Evolutionary conservation across 2,888 invertebrate genomes (phyloP).

Genomic region (Temnothorax ravouxi): DNA sequence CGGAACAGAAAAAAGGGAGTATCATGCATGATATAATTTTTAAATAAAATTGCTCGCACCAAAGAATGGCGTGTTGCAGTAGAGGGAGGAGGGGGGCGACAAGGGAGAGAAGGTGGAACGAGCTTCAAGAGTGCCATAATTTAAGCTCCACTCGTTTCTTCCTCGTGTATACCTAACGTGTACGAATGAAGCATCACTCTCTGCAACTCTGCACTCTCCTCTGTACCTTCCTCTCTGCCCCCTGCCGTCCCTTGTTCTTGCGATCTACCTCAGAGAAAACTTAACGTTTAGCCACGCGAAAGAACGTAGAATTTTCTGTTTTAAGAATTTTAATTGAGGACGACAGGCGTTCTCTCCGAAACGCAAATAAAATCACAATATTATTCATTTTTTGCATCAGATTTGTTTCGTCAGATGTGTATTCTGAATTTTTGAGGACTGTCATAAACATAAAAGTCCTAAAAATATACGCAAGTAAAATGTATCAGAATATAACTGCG

Average conservation of each 20-base stretch:
- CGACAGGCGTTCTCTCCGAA: too few relatives aligned
- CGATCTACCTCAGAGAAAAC: constrained; percentile 68
- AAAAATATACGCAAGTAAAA: too few relatives aligned
- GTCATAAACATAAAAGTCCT: too few relatives aligned
- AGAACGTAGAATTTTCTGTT: constrained; percentile 50
- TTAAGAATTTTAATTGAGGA: neutral
- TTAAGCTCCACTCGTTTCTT: constrained; percentile 81
- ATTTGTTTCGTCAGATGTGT: neutral
- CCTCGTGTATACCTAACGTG: constrained; percentile 78
- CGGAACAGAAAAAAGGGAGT: neutral
- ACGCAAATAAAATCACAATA: too few relatives aligned
- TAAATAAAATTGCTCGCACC: constrained; percentile 68
- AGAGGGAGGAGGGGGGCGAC: neutral
- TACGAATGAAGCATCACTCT: constrained; percentile 81
- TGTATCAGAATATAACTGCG: neutral
- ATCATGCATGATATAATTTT: constrained; percentile 43
- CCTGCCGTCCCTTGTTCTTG: constrained; percentile 16
- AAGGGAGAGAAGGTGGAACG: constrained; percentile 52
- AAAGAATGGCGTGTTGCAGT: constrained; percentile 61
- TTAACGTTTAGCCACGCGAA: constrained; percentile 76
- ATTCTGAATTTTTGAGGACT: neutral
- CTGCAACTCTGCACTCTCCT: neutral
- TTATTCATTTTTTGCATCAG: neutral
- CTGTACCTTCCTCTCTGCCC: neutral
- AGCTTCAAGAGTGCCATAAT: constrained; percentile 81